Evolutionary conservation across 2,113 vertebrate genomes (phyloP), one percentile per base, ranked within the genome.

Genomic region (Butastur rufipennis): DNA sequence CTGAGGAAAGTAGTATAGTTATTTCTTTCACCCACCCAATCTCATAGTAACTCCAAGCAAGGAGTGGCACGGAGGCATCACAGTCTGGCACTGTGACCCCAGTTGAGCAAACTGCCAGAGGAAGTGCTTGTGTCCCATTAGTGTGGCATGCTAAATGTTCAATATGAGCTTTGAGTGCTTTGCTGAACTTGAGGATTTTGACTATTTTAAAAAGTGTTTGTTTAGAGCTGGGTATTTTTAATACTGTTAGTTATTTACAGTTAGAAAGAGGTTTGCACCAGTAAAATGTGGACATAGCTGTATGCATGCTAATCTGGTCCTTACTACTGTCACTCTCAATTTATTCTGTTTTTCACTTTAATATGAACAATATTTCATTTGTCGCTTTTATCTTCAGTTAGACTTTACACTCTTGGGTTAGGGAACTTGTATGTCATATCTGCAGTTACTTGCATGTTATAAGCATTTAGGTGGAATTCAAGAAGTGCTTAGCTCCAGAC

Each of bases 111-210:
- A 91, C 5, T 50, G 59, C 45, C 63, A 70, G 58, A 81, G n/a
- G 19, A 9, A 29, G 23, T 12, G 27, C 45, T 89, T 11, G 16
- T 40, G n/a, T 38, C 53, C 83, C 78, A 43, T 53, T 16, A 79
- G 6, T 0, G 0, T 20, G 11, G 12, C 1, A 1, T 21, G 25
- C n/a, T 85, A 19, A 58, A 67, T 32, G 32, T 23, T 84, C 77
- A 48, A 2, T 8, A n/a, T 1, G 2, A 84, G 8, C 56, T 79
- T 82, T 0, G 0, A 59, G 50, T 11, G 55, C 47, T 92, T 59
- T 92, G 59, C 26, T 45, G 86, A 71, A 90, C 71, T 90, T 58
- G 77, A 65, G 19, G 9, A 47, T 77, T 68, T 85, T 55, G n/a
- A 22, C 23, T 65, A 29, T 74, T 95, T 94, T 29, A 50, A 86